Evolutionary conservation across 2,797 vertebrate species (phyloP).

Genomic region (Poecilia wingei): DNA sequence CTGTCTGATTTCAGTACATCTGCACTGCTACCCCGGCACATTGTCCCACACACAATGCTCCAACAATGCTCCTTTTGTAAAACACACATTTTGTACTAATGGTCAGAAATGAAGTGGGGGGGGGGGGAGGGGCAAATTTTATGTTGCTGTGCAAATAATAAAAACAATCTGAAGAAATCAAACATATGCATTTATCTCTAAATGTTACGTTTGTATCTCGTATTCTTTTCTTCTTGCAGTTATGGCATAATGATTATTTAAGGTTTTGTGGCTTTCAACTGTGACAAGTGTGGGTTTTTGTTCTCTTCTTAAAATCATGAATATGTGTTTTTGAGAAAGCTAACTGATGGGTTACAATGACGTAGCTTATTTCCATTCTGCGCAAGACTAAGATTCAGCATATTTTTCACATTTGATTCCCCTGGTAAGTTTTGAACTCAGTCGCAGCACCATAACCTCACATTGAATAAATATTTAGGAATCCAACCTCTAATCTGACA

Average conservation of each 20-base stretch:
- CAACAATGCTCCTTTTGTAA: slow-evolving; percentile 70
- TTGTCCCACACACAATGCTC: slow-evolving; percentile 43
- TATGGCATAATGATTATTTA: neutral
- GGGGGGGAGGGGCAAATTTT: slow-evolving; percentile 46
- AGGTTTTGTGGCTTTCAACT: neutral
- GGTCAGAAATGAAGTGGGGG: slow-evolving; percentile 59
- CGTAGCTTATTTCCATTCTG: neutral
- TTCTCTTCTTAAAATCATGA: neutral
- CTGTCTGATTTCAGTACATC: slow-evolving; percentile 44
- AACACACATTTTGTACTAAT: slow-evolving; percentile 80
- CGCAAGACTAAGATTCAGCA: neutral
- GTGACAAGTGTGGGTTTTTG: neutral
- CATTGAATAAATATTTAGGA: neutral
- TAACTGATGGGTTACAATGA: neutral
- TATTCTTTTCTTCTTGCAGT: neutral
- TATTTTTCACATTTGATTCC: neutral
- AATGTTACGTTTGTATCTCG: neutral
- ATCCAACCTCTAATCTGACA: neutral
- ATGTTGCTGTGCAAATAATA: slow-evolving; percentile 73
- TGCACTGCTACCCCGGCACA: slow-evolving; percentile 58
- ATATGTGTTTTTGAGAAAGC: neutral
- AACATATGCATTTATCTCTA: neutral
- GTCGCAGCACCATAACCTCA: neutral
- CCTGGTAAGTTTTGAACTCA: neutral
- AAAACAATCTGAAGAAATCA: slow-evolving; percentile 62